Percentiles rank a stretch among this genome's conserved stretches.
Conservation (phyloP, 2,797 vertebrate genomes). For the Spinus olivaceus region DNA sequence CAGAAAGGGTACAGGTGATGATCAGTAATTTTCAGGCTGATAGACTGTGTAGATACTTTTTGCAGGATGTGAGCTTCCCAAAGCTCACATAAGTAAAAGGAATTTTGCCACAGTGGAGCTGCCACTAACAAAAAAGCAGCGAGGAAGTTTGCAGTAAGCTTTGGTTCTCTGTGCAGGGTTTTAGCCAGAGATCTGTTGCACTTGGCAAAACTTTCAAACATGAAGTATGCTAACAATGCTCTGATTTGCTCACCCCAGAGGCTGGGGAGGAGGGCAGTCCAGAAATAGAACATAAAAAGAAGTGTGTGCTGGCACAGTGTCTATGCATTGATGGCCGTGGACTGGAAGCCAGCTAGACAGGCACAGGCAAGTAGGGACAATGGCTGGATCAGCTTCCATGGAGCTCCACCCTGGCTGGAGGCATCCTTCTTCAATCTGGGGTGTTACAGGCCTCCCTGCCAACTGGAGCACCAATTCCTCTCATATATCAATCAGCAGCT, state of each 20-base stretch:
- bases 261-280: neutral
- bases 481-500: neutral
- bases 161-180: neutral
- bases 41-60: neutral
- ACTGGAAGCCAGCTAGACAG: neutral
- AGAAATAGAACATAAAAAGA: neutral
- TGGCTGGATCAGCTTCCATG: neutral
- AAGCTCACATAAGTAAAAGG: neutral
- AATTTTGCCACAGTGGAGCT: neutral
- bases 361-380: neutral
- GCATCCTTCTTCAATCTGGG: neutral
- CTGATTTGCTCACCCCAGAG: neutral
- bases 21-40: neutral
- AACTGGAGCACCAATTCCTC: neutral
- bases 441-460: neutral
- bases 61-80: neutral
- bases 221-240: neutral
- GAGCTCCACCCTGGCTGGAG: slow-evolving; percentile 13
- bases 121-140: neutral
- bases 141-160: neutral
- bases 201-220: neutral
- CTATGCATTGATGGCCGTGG: neutral
- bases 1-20: neutral
- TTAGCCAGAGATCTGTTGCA: neutral
- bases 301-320: neutral